These are phyloP conservation scores for Kradibia gibbosae DNA, from an alignment of 1,140 invertebrate genomes.

Conservation along the genomic window DNA sequence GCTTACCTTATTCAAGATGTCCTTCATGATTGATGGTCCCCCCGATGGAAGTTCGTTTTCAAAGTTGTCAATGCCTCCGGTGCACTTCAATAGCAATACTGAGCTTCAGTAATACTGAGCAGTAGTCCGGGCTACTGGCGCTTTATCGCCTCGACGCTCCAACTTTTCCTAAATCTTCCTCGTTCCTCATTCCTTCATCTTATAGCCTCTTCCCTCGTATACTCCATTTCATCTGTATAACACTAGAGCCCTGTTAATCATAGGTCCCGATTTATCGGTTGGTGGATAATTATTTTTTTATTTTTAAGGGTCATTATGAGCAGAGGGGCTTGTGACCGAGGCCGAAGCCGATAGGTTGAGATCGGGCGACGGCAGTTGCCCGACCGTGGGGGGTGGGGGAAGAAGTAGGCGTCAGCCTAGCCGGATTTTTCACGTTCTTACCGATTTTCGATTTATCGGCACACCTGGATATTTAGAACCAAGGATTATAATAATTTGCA, in stretches of 20 bases:
- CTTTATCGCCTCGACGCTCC: background rate
- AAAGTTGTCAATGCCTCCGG: background rate
- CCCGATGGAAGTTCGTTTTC: background rate
- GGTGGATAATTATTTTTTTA: background rate
- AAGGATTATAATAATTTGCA: no score
- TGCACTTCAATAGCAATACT: background rate
- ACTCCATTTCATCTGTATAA: no score
- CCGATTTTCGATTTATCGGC: background rate
- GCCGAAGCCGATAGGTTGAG: no score
- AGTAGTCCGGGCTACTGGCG: background rate
- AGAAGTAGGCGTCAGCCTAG: no score
- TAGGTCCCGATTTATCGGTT: no score
- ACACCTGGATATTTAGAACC: background rate
- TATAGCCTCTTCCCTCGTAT: background rate
- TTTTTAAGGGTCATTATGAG: no score
- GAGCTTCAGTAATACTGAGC: background rate
- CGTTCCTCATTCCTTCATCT: background rate
- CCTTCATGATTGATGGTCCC: constrained; percentile 3
- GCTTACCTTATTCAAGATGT: constrained; percentile 31
- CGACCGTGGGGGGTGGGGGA: no score
- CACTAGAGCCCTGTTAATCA: no score
- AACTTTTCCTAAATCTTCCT: background rate
- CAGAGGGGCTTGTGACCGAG: no score
- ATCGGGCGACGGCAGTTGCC: no score
- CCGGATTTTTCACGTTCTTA: background rate